Evolutionary conservation across 2,888 invertebrate species (phyloP).

Genomic region (Acleris literana): DNA sequence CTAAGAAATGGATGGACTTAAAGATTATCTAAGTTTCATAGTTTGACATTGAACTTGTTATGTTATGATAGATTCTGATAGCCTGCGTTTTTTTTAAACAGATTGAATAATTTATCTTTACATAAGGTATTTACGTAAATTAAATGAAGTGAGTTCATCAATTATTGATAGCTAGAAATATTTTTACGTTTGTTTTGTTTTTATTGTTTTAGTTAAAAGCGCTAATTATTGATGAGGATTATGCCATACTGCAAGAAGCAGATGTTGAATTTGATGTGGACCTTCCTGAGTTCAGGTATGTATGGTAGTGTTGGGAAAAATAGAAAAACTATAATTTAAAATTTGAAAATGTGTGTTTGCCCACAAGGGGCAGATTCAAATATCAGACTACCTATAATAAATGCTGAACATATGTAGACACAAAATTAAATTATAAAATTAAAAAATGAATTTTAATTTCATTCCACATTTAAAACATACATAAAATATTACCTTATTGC

Average conservation of each 20-base stretch:
- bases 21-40: conserved; percentile 8
- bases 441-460: no score
- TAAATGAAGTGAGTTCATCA: no score
- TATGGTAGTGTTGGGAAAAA: conserved; percentile 5
- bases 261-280: conserved; percentile 95
- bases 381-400: no score
- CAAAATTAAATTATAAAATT: no score
- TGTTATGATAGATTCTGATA: no score
- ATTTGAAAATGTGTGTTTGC: no score
- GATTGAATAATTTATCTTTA: no score
- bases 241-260: conserved; percentile 89
- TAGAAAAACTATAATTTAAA: neutral
- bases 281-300: conserved; percentile 95
- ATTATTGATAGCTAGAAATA: neutral
- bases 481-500: no score
- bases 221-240: conserved; percentile 89
- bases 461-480: no score
- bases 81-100: conserved; percentile 18
- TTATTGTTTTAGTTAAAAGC: conserved; percentile 91
- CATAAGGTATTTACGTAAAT: no score
- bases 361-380: no score
- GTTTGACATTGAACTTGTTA: conserved; percentile 30
- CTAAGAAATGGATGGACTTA: neutral
- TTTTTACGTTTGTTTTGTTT: neutral
- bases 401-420: no score